Conservation (phyloP, 2,888 invertebrate species). For the Sturmia bella region DNA sequence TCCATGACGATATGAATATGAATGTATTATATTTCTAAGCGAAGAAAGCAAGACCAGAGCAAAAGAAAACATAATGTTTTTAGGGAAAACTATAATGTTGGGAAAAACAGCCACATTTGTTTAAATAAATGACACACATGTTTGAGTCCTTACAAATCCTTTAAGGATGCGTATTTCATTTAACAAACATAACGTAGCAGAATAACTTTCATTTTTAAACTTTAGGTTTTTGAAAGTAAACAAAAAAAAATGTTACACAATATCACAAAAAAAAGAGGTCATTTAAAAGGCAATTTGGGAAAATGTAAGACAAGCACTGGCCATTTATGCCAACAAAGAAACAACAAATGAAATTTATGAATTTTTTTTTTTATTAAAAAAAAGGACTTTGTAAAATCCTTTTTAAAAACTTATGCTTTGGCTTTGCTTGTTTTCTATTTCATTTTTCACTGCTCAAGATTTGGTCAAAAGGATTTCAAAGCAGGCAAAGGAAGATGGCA, state of each 20-base stretch:
- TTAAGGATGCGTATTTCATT: constrained; percentile 16
- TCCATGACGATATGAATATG: too few species aligned
- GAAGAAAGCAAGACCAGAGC: too few species aligned
- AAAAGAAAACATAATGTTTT: neutral
- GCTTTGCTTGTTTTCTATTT: neutral
- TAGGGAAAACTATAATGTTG: constrained; percentile 52
- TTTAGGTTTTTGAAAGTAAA: constrained; percentile 1
- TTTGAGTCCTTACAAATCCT: constrained; percentile 53
- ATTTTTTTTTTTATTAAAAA: constrained; percentile 44
- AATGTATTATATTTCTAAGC: too few species aligned
- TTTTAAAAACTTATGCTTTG: constrained; percentile 38
- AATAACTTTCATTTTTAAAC: neutral
- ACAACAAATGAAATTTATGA: constrained; percentile 32
- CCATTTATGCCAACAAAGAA: constrained; percentile 54
- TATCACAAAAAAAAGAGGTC: constrained; percentile 43
- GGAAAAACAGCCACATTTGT: neutral
- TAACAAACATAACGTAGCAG: neutral
- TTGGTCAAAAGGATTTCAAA: constrained; percentile 48
- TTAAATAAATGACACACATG: constrained; percentile 43
- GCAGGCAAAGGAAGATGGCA: constrained; percentile 21
- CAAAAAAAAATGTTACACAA: neutral
- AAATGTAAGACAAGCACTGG: constrained; percentile 45
- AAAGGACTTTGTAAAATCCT: constrained; percentile 52
- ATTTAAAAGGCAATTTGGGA: constrained; percentile 43
- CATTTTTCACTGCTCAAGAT: neutral